Conservation (phyloP, 2,797 vertebrate species). For the Ambastaia sidthimunki region DNA sequence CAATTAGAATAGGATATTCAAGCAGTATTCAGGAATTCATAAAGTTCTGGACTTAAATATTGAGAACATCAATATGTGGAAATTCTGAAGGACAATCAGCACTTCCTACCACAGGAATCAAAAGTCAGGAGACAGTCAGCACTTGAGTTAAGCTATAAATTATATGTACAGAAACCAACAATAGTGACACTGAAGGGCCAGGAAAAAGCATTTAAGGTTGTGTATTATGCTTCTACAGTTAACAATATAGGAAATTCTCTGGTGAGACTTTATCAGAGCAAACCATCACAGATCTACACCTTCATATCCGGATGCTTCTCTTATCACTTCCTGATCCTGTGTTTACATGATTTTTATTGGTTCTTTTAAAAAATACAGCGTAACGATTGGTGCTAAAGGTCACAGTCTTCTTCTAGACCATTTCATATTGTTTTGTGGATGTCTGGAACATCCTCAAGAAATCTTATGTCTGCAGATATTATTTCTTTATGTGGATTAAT, state of each 20-base stretch:
- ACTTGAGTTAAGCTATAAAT: constrained; percentile 2
- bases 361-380: not conserved
- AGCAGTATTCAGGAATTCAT: not conserved
- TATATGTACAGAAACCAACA: constrained; percentile 5
- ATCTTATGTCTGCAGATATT: constrained; percentile 1
- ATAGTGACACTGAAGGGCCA: not conserved
- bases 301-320: constrained; percentile 17
- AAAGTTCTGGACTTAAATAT: not conserved
- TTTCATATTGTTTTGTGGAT: not conserved
- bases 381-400: constrained; percentile 9
- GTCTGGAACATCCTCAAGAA: not conserved
- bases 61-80: constrained; percentile 19
- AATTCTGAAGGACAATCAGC: constrained; percentile 10
- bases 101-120: constrained; percentile 4
- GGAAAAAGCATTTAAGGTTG: constrained; percentile 1
- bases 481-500: not conserved
- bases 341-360: constrained; percentile 8
- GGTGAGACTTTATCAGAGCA: constrained; percentile 30
- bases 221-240: not conserved
- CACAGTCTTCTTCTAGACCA: not conserved
- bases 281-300: constrained; percentile 30
- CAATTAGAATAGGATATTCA: too few relatives aligned
- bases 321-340: constrained; percentile 34
- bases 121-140: constrained; percentile 7
- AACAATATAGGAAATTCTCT: constrained; percentile 14